Evolutionary conservation across 2,113 vertebrate genomes (phyloP).

Genomic region (Heterochromis multidens): DNA sequence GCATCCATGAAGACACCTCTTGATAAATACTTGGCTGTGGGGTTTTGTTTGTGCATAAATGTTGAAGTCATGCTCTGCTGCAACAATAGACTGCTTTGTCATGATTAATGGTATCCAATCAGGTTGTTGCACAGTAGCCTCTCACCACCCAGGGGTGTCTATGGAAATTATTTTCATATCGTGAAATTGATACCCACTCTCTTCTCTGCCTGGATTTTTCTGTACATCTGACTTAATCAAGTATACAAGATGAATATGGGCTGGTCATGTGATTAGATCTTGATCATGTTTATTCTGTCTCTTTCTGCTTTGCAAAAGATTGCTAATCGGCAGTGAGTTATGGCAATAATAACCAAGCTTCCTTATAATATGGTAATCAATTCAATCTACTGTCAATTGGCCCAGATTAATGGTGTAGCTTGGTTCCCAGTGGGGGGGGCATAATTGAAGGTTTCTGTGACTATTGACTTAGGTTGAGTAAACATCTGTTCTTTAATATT

Average conservation of each 20-base stretch:
- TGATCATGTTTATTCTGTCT: slow-evolving; percentile 65
- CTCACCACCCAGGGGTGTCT: slow-evolving; percentile 54
- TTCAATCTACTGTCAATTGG: slow-evolving; percentile 76
- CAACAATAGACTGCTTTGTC: slow-evolving; percentile 20
- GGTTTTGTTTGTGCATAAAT: slow-evolving; percentile 12
- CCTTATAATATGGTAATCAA: slow-evolving; percentile 79
- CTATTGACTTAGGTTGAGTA: slow-evolving; percentile 71
- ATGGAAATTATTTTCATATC: slow-evolving; percentile 66
- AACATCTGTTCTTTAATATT: slow-evolving; percentile 75
- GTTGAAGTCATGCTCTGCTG: not conserved
- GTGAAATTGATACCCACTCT: slow-evolving; percentile 64
- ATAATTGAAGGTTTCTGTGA: slow-evolving; percentile 74
- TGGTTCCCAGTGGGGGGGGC: slow-evolving; percentile 43
- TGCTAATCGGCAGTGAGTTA: slow-evolving; percentile 78
- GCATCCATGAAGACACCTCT: not conserved
- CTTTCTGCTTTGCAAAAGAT: slow-evolving; percentile 53
- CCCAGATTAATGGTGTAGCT: slow-evolving; percentile 64
- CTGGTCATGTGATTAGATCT: slow-evolving; percentile 53
- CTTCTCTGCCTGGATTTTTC: slow-evolving; percentile 30
- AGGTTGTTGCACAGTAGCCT: slow-evolving; percentile 20
- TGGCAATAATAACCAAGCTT: slow-evolving; percentile 77
- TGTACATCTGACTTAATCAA: slow-evolving; percentile 67
- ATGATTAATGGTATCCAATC: slow-evolving; percentile 63
- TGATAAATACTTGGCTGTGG: not conserved
- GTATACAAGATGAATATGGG: slow-evolving; percentile 62